Base-by-base conservation (phyloP, 2,797 vertebrate species). In the Lutjanus argentimaculatus region DNA sequence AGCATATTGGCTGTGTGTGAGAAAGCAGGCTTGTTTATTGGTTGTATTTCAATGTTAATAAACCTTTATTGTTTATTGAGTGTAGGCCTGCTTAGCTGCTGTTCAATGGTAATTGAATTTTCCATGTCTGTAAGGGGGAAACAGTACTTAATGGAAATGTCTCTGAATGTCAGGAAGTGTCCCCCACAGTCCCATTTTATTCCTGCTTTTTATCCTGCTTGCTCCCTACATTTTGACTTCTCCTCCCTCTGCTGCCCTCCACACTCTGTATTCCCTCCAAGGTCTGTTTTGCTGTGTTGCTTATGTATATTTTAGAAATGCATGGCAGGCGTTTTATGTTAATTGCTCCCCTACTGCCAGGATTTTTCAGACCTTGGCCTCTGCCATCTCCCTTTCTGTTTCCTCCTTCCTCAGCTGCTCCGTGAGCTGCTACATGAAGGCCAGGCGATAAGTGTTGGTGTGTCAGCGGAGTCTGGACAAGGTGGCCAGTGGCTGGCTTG, bases 361-460 rank as follows among this genome's bases (percentile, higher is more conserved):
- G 70, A 79, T 36, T 77, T 78, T 63, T 67, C 48, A 73, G 52
- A 73, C 57, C 58, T 80, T 68, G 80, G 25, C 62, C 53, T 67
- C 43, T 70, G 61, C 52, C 52, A 65, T 76, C 8, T 59, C 17
- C 7, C 9, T 9, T 51, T 19, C 36, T 66, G 5, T 21, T 2
- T 62, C 45, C 25, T 48, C 25, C 14, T 25, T 43, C 51, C 70
- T 17, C 88, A 99, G 98, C 95, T 96, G 9, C 1, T 96, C 0
- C 88, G 94, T 85, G 96, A 97, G 90, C 91, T 98, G 85, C 94
- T 99, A 63, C 88, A 61, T 88, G 96, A 96, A 67, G 90, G 89
- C 13, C 96, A 97, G 82, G 93, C 95, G 0, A 76, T 99, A 36
- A 94, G 97, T 21, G 84, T 99, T 64, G 96, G 97, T 80, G 85